Conservation (phyloP, 2,797 vertebrate genomes). For the Steatocranus sp. region DNA sequence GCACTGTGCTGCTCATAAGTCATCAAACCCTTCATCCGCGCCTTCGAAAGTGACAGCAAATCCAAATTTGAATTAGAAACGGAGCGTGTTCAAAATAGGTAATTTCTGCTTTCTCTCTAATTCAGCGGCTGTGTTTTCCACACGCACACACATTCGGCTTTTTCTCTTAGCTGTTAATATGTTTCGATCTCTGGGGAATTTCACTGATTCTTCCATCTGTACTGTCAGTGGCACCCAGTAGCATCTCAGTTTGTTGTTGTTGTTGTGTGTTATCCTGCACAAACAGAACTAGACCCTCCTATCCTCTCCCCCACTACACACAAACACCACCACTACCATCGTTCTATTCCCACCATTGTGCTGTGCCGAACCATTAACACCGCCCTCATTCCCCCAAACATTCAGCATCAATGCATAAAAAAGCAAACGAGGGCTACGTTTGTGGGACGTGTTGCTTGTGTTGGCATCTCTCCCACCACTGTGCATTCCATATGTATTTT, state of each 20-base stretch:
- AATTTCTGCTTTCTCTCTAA: not conserved
- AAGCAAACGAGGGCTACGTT: not conserved
- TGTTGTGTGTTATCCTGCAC: conserved; percentile 59
- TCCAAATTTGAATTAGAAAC: not conserved
- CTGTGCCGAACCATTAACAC: conserved; percentile 44
- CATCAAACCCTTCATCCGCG: conserved; percentile 47
- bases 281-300: conserved; percentile 22
- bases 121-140: not conserved
- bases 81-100: not conserved
- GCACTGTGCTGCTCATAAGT: conserved; percentile 18
- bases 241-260: conserved; percentile 64
- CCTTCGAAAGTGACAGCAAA: not conserved
- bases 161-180: conserved; percentile 10
- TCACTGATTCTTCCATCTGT: conserved; percentile 76
- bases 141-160: not conserved
- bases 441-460: conserved; percentile 30
- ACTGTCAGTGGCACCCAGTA: conserved; percentile 55
- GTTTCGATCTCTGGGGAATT: conserved; percentile 66
- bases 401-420: not conserved
- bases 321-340: not conserved
- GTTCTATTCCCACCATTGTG: conserved; percentile 44
- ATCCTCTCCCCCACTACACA: not conserved
- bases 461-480: conserved; percentile 4
- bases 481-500: conserved; percentile 19
- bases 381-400: not conserved